phyloP scores from a whole-genome alignment of 2,113 vertebrate species.

The Chloroceryle aenea region DNA sequence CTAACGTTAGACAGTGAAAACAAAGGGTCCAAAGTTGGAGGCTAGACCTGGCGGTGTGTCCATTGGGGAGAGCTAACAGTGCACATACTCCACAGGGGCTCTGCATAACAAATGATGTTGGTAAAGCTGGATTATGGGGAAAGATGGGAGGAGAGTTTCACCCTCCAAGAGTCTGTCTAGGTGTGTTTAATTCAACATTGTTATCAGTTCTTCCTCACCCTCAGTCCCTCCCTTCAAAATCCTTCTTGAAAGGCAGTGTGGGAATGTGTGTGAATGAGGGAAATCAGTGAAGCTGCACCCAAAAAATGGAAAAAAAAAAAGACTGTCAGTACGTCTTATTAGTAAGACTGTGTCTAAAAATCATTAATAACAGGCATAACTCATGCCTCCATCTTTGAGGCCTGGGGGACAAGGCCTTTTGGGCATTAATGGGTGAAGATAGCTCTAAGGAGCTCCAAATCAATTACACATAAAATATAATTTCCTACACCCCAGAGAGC shows the following conservation, averaged over 20 bases:
- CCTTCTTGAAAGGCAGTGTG: not conserved
- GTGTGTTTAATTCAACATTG: not conserved
- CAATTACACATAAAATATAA: not conserved
- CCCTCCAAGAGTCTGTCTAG: not conserved
- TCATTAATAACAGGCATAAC: not conserved
- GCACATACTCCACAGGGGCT: rapidly evolving
- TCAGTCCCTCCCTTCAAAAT: not conserved
- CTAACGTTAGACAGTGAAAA: not conserved
- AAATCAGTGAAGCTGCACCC: not conserved
- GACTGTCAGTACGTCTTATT: not conserved
- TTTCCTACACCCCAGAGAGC: not conserved
- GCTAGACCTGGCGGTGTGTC: not conserved
- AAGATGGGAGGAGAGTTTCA: not conserved
- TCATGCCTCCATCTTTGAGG: not conserved
- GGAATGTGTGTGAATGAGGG: not conserved
- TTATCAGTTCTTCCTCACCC: not conserved
- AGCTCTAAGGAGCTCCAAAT: not conserved
- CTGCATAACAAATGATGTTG: not conserved
- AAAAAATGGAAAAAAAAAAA: not conserved
- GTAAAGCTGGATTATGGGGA: not conserved
- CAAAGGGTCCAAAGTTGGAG: not conserved
- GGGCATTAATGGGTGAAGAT: not conserved
- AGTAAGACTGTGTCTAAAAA: not conserved
- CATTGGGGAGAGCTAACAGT: not conserved
- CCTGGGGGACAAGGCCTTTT: not conserved